Evolutionary conservation across 2,888 invertebrate species (phyloP).

Genomic region (Lacanobia oleracea): DNA sequence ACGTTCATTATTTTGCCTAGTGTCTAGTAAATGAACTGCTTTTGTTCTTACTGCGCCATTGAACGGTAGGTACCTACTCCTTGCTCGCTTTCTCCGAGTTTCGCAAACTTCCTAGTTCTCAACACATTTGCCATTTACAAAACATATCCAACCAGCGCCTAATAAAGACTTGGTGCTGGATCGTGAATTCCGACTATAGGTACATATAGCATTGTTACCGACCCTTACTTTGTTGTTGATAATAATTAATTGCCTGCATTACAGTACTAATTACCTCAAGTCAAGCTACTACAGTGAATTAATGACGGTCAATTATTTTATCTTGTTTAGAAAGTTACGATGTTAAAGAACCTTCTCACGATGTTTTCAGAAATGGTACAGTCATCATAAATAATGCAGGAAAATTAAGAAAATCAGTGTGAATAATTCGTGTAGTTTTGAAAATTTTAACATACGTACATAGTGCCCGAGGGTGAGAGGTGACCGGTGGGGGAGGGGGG

Average conservation of each 20-base stretch:
- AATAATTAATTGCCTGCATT: constrained; percentile 78
- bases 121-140: constrained; percentile 84
- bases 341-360: constrained; percentile 17
- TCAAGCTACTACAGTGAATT: constrained; percentile 52
- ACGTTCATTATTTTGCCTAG: constrained; percentile 85
- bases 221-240: constrained; percentile 71
- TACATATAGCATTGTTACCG: constrained; percentile 75
- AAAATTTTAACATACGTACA: too few relatives aligned
- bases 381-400: too few relatives aligned
- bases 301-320: constrained; percentile 54
- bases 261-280: constrained; percentile 51
- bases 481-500: too few relatives aligned
- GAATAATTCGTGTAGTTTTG: too few relatives aligned
- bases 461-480: too few relatives aligned
- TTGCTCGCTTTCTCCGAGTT: constrained; percentile 84
- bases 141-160: constrained; percentile 79
- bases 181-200: constrained; percentile 77
- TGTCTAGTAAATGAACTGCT: constrained; percentile 86
- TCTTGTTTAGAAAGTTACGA: constrained; percentile 50
- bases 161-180: constrained; percentile 78
- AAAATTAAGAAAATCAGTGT: too few relatives aligned
- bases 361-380: background rate
- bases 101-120: constrained; percentile 83
- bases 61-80: constrained; percentile 75
- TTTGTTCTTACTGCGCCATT: constrained; percentile 84